Base-by-base conservation (phyloP, 1,140 invertebrate genomes). In the Procambarus virginalis region DNA sequence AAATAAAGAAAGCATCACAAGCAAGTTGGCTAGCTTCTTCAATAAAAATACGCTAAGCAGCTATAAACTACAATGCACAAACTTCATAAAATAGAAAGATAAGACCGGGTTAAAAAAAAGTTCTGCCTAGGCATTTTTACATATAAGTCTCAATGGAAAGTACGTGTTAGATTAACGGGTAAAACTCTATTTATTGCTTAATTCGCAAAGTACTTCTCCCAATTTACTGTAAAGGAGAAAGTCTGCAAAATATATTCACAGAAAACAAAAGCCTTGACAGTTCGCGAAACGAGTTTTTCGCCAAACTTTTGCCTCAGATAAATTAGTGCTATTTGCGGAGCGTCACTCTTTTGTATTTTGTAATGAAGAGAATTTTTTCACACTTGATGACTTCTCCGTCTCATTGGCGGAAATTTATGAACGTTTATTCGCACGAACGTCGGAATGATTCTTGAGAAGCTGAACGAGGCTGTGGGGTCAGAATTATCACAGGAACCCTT, bases 191-290 rank as follows among this genome's bases (percentile, higher is more conserved):
- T 64, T 64, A 17, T 64, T 64, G 60, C 17, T 64, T 4, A 64
- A 64, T 64, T 64, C 60, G 60, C 17, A 64, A 64, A 17, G 60
- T 17, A 64, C 14, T 64, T 64, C 20, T 20, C 60, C 60, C 60
- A 64, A 64, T 64, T 64, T 64, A 64, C 60, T 64, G 60, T 64
- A 64, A 64, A 64, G 60, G 60, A 64, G 60, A 64, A 64, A 64
- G 10, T 64, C 60, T 64, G 60, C 60, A 64, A 17, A 64, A 64
- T 64, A 64, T 17, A 64, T 64, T 64, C 20, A 64, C 60, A 64
- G 60, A 64, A 34, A 64, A 64, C 60, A 64, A 64, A 64, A 64
- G 17, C 60, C 60, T 17, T 64, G 60, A 64, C 60, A 64, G 60
- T 64, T 64, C 60, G 4, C 60, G 60, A 64, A 64, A 64, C 60